Conservation (phyloP, 2,113 vertebrate species). For the Pseudopipra pipra region DNA sequence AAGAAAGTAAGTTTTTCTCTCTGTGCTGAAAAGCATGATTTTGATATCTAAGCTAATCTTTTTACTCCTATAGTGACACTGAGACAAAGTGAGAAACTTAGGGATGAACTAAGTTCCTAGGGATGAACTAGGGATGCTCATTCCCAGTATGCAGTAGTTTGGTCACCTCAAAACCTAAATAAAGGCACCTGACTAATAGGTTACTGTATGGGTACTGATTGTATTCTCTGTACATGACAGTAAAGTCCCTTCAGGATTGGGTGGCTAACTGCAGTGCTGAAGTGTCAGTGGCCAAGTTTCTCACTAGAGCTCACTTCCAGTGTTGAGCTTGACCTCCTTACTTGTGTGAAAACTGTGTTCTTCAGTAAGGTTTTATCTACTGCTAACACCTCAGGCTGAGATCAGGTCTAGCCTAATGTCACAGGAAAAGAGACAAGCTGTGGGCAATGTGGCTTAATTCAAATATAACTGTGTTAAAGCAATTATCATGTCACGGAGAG, state of each 20-base stretch:
- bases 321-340: background rate
- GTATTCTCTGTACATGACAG: background rate
- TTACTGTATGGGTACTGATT: fast-evolving
- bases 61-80: background rate
- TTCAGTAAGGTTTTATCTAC: background rate
- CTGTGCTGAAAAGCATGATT: background rate
- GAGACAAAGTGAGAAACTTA: background rate
- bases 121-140: background rate
- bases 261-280: background rate
- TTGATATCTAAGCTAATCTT: background rate
- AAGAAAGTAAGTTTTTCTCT: background rate
- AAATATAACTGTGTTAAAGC: background rate
- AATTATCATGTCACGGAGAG: background rate
- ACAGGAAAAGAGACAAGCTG: background rate
- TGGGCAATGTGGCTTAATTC: background rate
- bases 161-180: background rate
- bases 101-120: background rate
- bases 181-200: background rate
- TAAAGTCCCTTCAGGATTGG: background rate
- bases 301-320: background rate
- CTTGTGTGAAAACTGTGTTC: background rate
- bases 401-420: background rate
- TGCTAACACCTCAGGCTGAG: background rate
- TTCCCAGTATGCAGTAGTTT: background rate
- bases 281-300: background rate